Evolutionary conservation across 2,888 invertebrate genomes (phyloP), one percentile per base, ranked within the genome.

Genomic region (Torymus texanus): DNA sequence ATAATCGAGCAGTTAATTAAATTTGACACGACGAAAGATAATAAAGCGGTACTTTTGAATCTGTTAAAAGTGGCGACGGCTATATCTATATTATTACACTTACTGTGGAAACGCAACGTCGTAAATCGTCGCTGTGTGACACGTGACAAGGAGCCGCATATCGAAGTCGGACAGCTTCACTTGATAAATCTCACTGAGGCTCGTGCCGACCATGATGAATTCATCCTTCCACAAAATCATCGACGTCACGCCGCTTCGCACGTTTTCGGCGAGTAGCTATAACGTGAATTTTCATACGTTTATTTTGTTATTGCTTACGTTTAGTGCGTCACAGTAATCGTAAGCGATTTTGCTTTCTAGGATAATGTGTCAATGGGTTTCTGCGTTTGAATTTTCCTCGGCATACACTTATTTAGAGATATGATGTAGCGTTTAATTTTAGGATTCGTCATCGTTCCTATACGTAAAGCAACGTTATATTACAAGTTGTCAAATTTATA

Each of bases 31-130:
- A 62, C 51, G 11, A 66, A 74, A 74, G 12, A 61, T 51, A 0
- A 11, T 12, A 59, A 53, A 59, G 58, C 51, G 16, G 14, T 41
- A 16, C 14, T 61, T 41, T 16, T 14, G 18, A 61, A 18, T 21
- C 13, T 29, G 41, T 8, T 5, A 41, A 29, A 67, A 24, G 14
- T 53, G 3, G 16, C 3, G n/a, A 8, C 5, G 1, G 18, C 50
- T n/a, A 51, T 14, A 51, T 14, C 2, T 12, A 14, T 75, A 11
- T n/a, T n/a, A n/a, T n/a, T 72, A 14, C 29, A 89, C 92, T 92
- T 91, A 95, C 97, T 93, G 92, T 2, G 98, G 97, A 90, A 98
- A 98, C 0, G 94, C 93, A 59, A 98, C 91, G 85, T 95, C 95
- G 86, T 95, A 95, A 83, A 98, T 95, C 0, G 95, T 92, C 55